phyloP scores from a whole-genome alignment of 2,888 invertebrate genomes.

The Sipha maydis region DNA sequence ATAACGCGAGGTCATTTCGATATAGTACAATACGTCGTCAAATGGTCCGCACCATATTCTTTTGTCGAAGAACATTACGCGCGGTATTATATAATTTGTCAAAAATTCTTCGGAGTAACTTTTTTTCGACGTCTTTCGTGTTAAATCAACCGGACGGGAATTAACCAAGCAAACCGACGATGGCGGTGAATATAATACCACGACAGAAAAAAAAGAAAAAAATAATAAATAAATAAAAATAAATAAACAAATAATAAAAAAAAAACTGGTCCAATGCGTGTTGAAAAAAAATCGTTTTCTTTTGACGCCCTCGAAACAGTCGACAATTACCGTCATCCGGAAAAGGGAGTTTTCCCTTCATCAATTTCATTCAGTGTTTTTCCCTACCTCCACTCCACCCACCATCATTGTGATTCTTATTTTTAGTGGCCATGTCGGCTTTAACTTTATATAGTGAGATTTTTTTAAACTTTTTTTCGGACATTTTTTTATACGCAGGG shows the following conservation, averaged over 20 bases:
- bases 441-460: slow-evolving; percentile 49
- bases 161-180: slow-evolving; percentile 54
- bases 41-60: slow-evolving; percentile 40
- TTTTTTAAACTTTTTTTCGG: slow-evolving; percentile 52
- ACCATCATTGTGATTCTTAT: slow-evolving; percentile 55
- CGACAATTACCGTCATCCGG: slow-evolving; percentile 61
- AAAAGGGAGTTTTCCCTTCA: slow-evolving; percentile 61
- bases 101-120: background rate
- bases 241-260: background rate
- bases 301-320: slow-evolving; percentile 60
- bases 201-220: background rate
- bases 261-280: slow-evolving; percentile 44
- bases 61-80: background rate
- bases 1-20: slow-evolving; percentile 44
- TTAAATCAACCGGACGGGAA: slow-evolving; percentile 60
- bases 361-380: slow-evolving; percentile 51
- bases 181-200: slow-evolving; percentile 10
- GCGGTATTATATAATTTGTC: slow-evolving; percentile 1
- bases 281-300: slow-evolving; percentile 60
- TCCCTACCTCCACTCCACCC: background rate
- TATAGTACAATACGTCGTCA: slow-evolving; percentile 4
- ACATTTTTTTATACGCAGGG: slow-evolving; percentile 34
- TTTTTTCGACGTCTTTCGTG: slow-evolving; percentile 33
- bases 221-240: background rate
- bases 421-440: slow-evolving; percentile 58